phyloP scores from a whole-genome alignment of 2,888 invertebrate species.

The Eucriotettix oculatus region DNA sequence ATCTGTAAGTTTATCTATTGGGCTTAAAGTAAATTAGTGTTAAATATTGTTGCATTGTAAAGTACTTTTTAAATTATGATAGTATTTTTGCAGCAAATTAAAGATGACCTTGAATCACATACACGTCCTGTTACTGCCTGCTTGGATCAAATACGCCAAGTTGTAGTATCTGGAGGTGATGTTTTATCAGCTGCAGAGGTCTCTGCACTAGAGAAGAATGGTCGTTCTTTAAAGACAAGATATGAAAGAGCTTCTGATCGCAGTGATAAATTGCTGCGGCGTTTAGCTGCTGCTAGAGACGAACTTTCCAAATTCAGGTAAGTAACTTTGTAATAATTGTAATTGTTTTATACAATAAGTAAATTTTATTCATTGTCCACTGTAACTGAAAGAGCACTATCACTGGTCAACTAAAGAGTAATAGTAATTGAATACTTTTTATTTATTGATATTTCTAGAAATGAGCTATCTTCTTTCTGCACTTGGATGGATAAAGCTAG shows the following conservation, averaged over 20 bases:
- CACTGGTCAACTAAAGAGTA: too few relatives aligned
- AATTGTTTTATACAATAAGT: not conserved
- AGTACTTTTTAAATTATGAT: too few relatives aligned
- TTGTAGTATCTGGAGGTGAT: constrained; percentile 78
- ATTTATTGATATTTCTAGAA: constrained; percentile 12
- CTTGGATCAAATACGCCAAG: constrained; percentile 76
- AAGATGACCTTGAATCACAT: constrained; percentile 78
- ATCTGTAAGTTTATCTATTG: too few relatives aligned
- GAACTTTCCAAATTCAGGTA: constrained; percentile 72
- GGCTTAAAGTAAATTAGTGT: too few relatives aligned
- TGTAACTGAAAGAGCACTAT: not conserved
- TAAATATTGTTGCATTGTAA: too few relatives aligned
- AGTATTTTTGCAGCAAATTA: constrained; percentile 47
- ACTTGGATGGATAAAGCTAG: constrained; percentile 72
- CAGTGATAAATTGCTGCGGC: constrained; percentile 58
- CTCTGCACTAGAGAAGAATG: constrained; percentile 70
- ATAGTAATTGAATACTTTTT: not conserved
- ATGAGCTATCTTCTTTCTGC: constrained; percentile 62
- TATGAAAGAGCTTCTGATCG: constrained; percentile 70
- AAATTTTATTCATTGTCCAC: not conserved
- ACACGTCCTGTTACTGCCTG: constrained; percentile 69
- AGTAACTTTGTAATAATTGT: constrained; percentile 9
- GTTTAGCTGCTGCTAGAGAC: constrained; percentile 63
- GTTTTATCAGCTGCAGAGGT: constrained; percentile 87
- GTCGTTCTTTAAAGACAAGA: constrained; percentile 64